Percentiles rank a stretch among this genome's conserved stretches.
Evolutionary conservation across 2,113 vertebrate genomes (phyloP).

Genomic region (Spea bombifrons): DNA sequence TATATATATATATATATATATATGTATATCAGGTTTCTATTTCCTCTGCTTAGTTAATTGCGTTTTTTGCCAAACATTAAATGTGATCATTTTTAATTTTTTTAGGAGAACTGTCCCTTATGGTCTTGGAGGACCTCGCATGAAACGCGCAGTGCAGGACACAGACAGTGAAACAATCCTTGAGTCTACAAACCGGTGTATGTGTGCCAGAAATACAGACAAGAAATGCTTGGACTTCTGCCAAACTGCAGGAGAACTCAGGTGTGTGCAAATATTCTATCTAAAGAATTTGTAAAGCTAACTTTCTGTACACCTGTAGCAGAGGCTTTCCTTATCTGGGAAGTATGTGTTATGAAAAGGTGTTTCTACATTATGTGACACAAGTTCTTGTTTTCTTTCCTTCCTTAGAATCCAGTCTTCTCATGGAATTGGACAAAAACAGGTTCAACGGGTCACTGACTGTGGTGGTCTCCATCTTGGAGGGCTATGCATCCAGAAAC

Average conservation of each 20-base stretch:
- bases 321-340: slow-evolving; percentile 41
- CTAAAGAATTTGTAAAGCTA: slow-evolving; percentile 24
- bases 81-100: not conserved
- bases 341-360: slow-evolving; percentile 46
- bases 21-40: too few species aligned
- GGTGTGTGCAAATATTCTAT: slow-evolving; percentile 56
- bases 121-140: slow-evolving; percentile 82
- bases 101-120: slow-evolving; percentile 86
- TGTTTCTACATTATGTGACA: slow-evolving; percentile 37
- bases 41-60: not conserved
- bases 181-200: slow-evolving; percentile 68
- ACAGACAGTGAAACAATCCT: slow-evolving; percentile 21
- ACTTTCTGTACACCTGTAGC: slow-evolving; percentile 33
- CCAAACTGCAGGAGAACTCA: slow-evolving; percentile 61
- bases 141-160: slow-evolving; percentile 72
- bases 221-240: slow-evolving; percentile 81
- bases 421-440: slow-evolving; percentile 51
- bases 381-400: slow-evolving; percentile 21
- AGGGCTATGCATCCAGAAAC: slow-evolving; percentile 51
- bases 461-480: slow-evolving; percentile 51
- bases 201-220: slow-evolving; percentile 73
- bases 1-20: too few species aligned
- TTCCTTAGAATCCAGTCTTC: slow-evolving; percentile 62
- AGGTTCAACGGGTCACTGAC: slow-evolving; percentile 50
- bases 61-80: not conserved